Base-by-base conservation (phyloP, 1,140 invertebrate genomes). In the Bombus soroeensis region DNA sequence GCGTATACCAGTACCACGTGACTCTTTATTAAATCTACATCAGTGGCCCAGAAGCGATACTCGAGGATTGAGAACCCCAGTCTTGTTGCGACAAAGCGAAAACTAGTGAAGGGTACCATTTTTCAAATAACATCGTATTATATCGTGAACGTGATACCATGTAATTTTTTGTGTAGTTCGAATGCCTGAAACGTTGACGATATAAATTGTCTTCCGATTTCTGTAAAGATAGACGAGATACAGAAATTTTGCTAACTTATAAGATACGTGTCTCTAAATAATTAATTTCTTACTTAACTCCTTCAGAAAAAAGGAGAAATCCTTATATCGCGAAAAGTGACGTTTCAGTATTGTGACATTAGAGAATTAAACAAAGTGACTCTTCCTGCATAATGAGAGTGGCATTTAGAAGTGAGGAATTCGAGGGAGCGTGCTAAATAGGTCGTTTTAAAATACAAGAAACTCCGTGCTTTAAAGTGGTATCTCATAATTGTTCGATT, bases 11-110 rank as follows among this genome's bases (percentile, higher is more conserved):
- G 15, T 28, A 6, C 75, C 57, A 3, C 41, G 78, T 70, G 78
- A 43, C 64, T 57, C 66, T 81, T 81, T 68, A 71, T 71, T 81
- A 81, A 81, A 81, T 81, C 79, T 57, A 39, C 66, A 72, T 57
- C 66, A n/a, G 25, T 53, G 41, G 22, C n/a, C 22, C 68, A 10
- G 34, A 53, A 57, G 13, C 78, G 78, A 70, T 80, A 68, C 34
- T n/a, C 41, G 25, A 15, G 77, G 41, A 68, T 47, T n/a, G 32
- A 34, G 66, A 39, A 34, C 25, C 66, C n/a, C 15, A 41, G 15
- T 43, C 43, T 28, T 80, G 64, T 80, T 71, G 64, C 59, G 25
- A 34, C 39, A 47, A 43, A 79, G 22, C n/a, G 62, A 53, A 57
- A 53, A 53, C 66, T 22, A 47, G 32, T 4, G 34, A 47, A 59